A percentile compares a stretch with the other conserved stretches of the same genome.
These are phyloP conservation scores for Dromas ardeola DNA, from an alignment of 2,113 vertebrate species.

Conservation along the genomic window DNA sequence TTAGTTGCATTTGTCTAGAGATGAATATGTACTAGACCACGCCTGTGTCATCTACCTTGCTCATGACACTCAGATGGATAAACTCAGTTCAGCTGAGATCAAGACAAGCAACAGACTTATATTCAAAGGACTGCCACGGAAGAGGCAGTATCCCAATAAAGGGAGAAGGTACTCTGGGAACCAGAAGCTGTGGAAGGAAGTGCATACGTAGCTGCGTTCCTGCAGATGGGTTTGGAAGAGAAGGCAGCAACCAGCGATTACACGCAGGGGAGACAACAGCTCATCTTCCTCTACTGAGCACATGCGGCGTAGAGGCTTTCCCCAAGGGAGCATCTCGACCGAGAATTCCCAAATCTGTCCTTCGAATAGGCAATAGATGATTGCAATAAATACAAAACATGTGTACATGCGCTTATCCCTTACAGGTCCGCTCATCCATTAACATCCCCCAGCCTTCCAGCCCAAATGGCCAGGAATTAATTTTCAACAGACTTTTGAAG, in stretches of 20 bases:
- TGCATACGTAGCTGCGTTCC: neutral
- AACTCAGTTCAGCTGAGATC: neutral
- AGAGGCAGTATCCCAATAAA: neutral
- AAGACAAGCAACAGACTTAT: neutral
- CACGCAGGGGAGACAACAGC: neutral
- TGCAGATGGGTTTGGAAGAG: neutral
- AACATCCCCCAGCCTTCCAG: neutral
- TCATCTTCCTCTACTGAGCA: neutral
- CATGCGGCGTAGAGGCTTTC: neutral
- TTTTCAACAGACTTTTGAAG: constrained; percentile 32
- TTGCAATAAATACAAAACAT: neutral
- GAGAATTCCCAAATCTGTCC: neutral
- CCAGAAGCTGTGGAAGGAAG: neutral
- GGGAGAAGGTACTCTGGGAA: neutral
- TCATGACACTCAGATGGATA: neutral
- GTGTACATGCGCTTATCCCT: neutral
- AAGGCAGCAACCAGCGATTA: neutral
- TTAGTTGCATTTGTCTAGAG: neutral
- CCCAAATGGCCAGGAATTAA: neutral
- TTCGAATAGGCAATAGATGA: neutral
- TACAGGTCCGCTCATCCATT: neutral
- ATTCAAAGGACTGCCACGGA: neutral
- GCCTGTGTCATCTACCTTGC: neutral
- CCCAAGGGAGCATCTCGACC: neutral
- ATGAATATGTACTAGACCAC: neutral